Evolutionary conservation across 2,888 invertebrate species (phyloP).

Genomic region (Acanthosoma haemorrhoidale): DNA sequence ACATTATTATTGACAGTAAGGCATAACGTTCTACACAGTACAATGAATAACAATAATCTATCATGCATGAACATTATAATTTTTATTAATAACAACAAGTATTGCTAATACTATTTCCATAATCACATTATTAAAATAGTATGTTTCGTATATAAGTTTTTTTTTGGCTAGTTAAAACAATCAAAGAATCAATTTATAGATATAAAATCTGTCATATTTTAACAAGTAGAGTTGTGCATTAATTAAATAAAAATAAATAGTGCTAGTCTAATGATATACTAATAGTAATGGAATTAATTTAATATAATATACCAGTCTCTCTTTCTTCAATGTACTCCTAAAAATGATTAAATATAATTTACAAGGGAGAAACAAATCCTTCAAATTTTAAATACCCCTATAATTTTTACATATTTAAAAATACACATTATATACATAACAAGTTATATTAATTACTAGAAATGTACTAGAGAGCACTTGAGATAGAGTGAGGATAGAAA

Average conservation of each 20-base stretch:
- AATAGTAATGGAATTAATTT: background rate
- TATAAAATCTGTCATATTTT: too few relatives aligned
- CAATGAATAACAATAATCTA: too few relatives aligned
- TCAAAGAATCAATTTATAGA: too few relatives aligned
- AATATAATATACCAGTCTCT: background rate
- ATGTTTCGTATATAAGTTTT: too few relatives aligned
- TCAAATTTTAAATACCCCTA: background rate
- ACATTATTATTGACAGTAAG: too few relatives aligned
- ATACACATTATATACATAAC: slow-evolving; percentile 7
- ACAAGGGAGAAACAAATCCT: background rate
- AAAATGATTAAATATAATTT: background rate
- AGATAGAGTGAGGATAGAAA: slow-evolving; percentile 45
- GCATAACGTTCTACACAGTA: too few relatives aligned
- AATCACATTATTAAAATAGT: too few relatives aligned
- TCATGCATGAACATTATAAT: too few relatives aligned
- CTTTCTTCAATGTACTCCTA: background rate
- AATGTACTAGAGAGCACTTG: slow-evolving; percentile 31
- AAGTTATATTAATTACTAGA: background rate
- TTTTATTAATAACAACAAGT: too few relatives aligned
- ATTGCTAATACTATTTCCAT: too few relatives aligned
- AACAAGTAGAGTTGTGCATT: too few relatives aligned
- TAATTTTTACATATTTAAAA: slow-evolving; percentile 4
- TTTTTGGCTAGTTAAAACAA: too few relatives aligned
- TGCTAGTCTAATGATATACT: background rate
- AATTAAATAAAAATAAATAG: slow-evolving; percentile 3